Conservation (phyloP, 2,888 invertebrate genomes). For the Plebejus anna region DNA sequence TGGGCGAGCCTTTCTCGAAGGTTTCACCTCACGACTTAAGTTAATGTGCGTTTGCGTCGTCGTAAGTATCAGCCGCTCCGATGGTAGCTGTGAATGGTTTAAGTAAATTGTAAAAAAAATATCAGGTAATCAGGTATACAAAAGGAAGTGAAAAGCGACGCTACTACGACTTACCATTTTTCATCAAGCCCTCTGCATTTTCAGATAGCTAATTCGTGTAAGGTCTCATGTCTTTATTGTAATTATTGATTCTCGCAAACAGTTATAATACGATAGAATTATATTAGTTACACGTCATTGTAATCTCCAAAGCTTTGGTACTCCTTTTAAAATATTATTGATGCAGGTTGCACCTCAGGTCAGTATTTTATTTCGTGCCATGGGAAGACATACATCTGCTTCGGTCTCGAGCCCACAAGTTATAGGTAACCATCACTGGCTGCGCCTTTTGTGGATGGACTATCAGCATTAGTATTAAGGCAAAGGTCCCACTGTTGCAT, state of each 20-base stretch:
- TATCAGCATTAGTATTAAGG: neutral
- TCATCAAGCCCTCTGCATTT: neutral
- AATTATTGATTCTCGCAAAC: neutral
- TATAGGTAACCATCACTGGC: neutral
- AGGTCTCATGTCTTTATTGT: neutral
- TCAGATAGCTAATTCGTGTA: neutral
- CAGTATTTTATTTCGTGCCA: neutral
- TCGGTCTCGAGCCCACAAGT: neutral
- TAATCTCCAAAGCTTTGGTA: neutral
- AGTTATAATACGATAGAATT: neutral
- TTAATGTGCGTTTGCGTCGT: slow-evolving; percentile 13
- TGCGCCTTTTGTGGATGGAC: neutral
- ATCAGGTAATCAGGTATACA: neutral
- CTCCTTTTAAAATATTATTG: neutral
- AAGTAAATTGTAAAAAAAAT: slow-evolving; percentile 8
- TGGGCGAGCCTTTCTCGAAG: slow-evolving; percentile 19
- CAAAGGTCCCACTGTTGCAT: neutral
- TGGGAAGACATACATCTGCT: neutral
- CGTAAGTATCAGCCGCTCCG: slow-evolving; percentile 18
- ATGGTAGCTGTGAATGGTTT: slow-evolving; percentile 22
- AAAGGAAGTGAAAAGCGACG: neutral
- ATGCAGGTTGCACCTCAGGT: neutral
- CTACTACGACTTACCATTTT: slow-evolving; percentile 22
- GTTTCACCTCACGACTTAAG: slow-evolving; percentile 14
- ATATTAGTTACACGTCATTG: neutral